Base-by-base conservation (phyloP, 1,140 invertebrate species). In the Formica exsecta region DNA sequence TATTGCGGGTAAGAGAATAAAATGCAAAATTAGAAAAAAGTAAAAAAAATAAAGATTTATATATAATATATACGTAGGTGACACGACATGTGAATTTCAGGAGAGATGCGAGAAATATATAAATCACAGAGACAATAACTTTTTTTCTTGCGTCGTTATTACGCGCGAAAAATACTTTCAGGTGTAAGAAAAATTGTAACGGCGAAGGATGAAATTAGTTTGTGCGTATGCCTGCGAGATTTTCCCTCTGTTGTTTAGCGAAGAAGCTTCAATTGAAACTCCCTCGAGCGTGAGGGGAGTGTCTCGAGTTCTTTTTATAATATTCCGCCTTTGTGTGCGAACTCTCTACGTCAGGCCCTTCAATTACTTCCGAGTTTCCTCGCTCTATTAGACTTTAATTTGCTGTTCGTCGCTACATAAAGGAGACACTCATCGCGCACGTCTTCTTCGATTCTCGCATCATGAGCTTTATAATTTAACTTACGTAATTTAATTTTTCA, bases 331-430 rank as follows among this genome's bases (percentile, higher is more conserved):
- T 86, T 87, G 84, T 88, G 64, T 54, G 48, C 51, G 32, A 51
- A 65, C 65, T 41, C 66, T 38, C 68, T 74, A 25, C 80, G 70
- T 41, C 57, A 19, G 41, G 38, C 32, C 64, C 71, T 81, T 86
- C 88, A 89, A 89, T 89, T 89, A 89, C 86, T 83, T 61, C 54
- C 68, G 75, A 86, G 84, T 81, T 83, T 44, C 76, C 41, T 85
- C 57, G 70, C 74, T 88, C 88, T 89, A 88, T 89, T 89, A 89
- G 71, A 86, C 57, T 86, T 89, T 86, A 89, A 86, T 74, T 89
- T 68, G 76, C 61, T 75, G 64, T 88, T 88, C 29, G 83, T 86
- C 62, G 70, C 79, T 89, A 64, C 84, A 88, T 89, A 83, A 83
- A 83, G 68, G 38, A 73, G 54, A 73, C 66, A 48, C 51, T 59